These are phyloP conservation scores for Melieria crassipennis DNA, from an alignment of 2,888 invertebrate species.

Conservation along the genomic window DNA sequence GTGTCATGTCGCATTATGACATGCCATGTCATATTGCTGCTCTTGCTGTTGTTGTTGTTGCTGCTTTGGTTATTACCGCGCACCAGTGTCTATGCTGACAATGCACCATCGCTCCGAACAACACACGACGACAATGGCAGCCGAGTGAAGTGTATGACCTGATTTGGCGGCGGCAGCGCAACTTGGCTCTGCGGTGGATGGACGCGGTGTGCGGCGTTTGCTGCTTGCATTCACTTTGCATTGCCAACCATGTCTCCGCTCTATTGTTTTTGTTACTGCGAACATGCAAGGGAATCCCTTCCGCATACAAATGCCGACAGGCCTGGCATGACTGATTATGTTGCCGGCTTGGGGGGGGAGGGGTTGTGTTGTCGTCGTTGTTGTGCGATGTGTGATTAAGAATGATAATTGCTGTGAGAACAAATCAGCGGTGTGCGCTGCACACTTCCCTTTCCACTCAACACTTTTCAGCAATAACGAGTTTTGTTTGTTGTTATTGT, in stretches of 20 bases:
- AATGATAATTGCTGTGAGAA: too few relatives aligned
- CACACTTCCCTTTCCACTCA: too few relatives aligned
- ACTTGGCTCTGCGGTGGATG: not conserved
- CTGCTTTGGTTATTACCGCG: slow-evolving; percentile 1
- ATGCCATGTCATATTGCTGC: slow-evolving; percentile 15
- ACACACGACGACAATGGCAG: slow-evolving; percentile 20
- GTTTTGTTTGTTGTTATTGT: too few relatives aligned
- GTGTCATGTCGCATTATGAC: slow-evolving; percentile 31
- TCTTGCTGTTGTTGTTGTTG: slow-evolving; percentile 1
- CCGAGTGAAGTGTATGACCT: slow-evolving; percentile 35
- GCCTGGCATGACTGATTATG: too few relatives aligned
- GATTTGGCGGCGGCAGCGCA: slow-evolving; percentile 41
- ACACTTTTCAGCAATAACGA: too few relatives aligned
- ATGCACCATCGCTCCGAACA: slow-evolving; percentile 34
- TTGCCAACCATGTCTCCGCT: not conserved
- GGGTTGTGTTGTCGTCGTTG: too few relatives aligned
- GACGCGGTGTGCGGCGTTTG: not conserved
- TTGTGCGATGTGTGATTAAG: too few relatives aligned
- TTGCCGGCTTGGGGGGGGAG: too few relatives aligned
- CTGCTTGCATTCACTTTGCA: not conserved
- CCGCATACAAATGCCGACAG: not conserved
- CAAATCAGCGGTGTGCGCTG: too few relatives aligned
- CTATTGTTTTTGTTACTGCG: slow-evolving; percentile 12
- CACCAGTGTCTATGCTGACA: not conserved
- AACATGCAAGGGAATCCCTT: not conserved